Conservation (phyloP, 2,888 invertebrate species). For the Lasioglossum villosulum region DNA sequence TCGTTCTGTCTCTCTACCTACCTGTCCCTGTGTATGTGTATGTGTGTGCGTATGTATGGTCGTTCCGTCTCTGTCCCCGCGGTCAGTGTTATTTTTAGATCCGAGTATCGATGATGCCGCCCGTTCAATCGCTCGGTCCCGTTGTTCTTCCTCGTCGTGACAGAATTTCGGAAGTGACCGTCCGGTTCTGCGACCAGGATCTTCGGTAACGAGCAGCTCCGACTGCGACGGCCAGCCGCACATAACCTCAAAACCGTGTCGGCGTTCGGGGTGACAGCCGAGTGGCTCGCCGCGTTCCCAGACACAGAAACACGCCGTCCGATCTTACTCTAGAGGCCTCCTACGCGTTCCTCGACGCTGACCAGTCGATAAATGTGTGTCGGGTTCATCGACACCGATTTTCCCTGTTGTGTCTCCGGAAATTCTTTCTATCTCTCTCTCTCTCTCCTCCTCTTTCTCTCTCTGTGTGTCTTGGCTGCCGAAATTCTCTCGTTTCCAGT, state of each 20-base stretch:
- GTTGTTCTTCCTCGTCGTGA: conserved; percentile 42
- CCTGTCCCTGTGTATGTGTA: conserved; percentile 3
- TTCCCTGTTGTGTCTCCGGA: conserved; percentile 5
- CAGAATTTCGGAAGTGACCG: conserved; percentile 35
- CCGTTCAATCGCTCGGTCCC: conserved; percentile 25
- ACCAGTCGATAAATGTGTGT: background rate
- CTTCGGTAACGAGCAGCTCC: conserved; percentile 13
- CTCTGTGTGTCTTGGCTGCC: background rate
- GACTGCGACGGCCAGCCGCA: conserved; percentile 8
- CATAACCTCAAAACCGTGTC: conserved; percentile 57
- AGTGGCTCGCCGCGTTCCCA: background rate
- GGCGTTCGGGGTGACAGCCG: conserved; percentile 46
- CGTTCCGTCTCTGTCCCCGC: conserved; percentile 26
- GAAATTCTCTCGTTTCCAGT: background rate
- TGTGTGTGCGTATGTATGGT: background rate
- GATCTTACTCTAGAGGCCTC: background rate
- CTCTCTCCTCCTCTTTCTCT: background rate
- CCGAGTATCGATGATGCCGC: conserved; percentile 22
- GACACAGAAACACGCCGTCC: background rate
- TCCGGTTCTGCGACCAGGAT: background rate
- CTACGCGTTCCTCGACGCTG: background rate
- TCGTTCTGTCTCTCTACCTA: conserved; percentile 16
- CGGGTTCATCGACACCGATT: background rate
- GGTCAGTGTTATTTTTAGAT: conserved; percentile 60
- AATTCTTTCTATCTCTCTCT: background rate